These are phyloP conservation scores for Melangyna quadrimaculata DNA, from an alignment of 2,888 invertebrate genomes.

Conservation along the genomic window DNA sequence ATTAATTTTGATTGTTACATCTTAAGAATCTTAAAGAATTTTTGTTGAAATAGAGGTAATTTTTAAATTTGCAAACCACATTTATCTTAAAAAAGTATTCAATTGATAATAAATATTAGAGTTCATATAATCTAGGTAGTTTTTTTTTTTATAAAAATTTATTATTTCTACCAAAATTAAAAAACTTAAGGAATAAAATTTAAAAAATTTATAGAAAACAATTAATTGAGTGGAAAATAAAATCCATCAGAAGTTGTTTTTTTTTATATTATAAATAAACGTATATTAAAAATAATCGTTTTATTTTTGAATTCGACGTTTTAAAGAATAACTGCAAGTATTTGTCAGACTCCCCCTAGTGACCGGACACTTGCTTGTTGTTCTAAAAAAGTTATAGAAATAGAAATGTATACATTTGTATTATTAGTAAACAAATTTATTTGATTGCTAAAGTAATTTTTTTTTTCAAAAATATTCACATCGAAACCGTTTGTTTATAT, in stretches of 20 bases:
- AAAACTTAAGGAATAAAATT: background rate
- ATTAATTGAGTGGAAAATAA: background rate
- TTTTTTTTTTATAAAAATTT: background rate
- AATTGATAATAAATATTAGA: background rate
- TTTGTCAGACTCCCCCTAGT: conserved; percentile 30
- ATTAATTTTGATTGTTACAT: too few relatives aligned
- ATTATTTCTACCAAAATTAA: background rate
- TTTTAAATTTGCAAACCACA: too few relatives aligned
- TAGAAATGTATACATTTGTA: background rate
- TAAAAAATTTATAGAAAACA: background rate
- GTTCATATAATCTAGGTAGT: background rate
- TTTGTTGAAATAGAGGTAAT: too few relatives aligned
- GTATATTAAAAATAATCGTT: background rate
- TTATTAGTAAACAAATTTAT: background rate
- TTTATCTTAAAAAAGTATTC: background rate
- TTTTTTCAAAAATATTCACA: background rate
- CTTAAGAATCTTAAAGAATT: too few relatives aligned
- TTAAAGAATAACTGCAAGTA: conserved; percentile 35
- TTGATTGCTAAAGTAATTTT: background rate
- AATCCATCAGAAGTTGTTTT: background rate
- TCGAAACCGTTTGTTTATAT: background rate
- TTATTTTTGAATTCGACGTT: conserved; percentile 36
- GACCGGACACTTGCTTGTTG: conserved; percentile 28
- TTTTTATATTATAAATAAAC: background rate
- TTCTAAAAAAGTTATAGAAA: conserved; percentile 25